These are phyloP conservation scores for Oscheius sp. DNA, from an alignment of 2,888 invertebrate species.

Conservation along the genomic window DNA sequence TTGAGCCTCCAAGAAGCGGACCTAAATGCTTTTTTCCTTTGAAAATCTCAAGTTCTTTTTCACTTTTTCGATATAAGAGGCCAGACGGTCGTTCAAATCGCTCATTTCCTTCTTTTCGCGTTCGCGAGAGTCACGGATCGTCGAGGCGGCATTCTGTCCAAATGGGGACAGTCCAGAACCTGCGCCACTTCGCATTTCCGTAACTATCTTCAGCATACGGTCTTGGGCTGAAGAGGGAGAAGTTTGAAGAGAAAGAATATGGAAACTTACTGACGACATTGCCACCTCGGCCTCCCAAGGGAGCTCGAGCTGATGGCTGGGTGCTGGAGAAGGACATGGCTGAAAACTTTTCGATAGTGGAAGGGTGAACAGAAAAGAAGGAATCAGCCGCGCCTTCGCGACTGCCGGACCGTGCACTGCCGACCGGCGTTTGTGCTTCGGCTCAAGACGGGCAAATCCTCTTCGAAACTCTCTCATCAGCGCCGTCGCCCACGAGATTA, in stretches of 20 bases:
- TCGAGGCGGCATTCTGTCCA: slow-evolving; percentile 68
- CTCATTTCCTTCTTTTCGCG: slow-evolving; percentile 74
- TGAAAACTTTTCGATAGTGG: slow-evolving; percentile 31
- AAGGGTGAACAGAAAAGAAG: not conserved
- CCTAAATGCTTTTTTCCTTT: too few relatives aligned
- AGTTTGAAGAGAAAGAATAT: not conserved
- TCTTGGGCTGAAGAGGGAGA: slow-evolving; percentile 37
- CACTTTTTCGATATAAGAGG: slow-evolving; percentile 74
- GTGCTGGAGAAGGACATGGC: slow-evolving; percentile 53
- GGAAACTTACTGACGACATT: slow-evolving; percentile 12
- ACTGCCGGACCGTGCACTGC: slow-evolving; percentile 1
- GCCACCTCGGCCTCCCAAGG: slow-evolving; percentile 49
- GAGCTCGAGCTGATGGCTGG: slow-evolving; percentile 53
- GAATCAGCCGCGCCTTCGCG: not conserved
- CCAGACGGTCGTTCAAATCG: slow-evolving; percentile 74
- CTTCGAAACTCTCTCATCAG: slow-evolving; percentile 30
- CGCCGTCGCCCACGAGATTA: slow-evolving; percentile 11
- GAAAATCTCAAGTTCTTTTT: not conserved
- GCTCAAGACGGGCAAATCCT: slow-evolving; percentile 16
- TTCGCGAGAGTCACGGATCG: slow-evolving; percentile 71
- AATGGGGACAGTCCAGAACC: slow-evolving; percentile 57
- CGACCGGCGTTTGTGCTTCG: slow-evolving; percentile 3
- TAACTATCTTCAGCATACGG: slow-evolving; percentile 63
- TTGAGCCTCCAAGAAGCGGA: slow-evolving; percentile 69
- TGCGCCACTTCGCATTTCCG: slow-evolving; percentile 55